These are phyloP conservation scores for Gastrophysa polygoni DNA, from an alignment of 2,888 invertebrate species.

Conservation along the genomic window DNA sequence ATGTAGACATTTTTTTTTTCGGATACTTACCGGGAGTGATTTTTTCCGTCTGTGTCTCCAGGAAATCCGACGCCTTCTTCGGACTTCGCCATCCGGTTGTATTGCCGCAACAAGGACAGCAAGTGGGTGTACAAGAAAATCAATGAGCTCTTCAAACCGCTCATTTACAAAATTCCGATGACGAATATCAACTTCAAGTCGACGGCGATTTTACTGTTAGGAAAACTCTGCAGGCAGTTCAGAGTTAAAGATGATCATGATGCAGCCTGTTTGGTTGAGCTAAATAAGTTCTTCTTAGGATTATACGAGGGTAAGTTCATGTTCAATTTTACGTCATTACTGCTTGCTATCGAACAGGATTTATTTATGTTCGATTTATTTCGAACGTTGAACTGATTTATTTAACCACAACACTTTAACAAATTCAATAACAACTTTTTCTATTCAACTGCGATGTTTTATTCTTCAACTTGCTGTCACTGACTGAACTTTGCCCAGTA, in stretches of 20 bases:
- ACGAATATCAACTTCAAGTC: slow-evolving; percentile 46
- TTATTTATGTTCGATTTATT: too few species aligned
- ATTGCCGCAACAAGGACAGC: slow-evolving; percentile 55
- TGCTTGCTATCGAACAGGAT: too few species aligned
- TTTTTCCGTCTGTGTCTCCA: too few species aligned
- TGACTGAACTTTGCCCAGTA: too few species aligned
- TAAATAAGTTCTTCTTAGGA: slow-evolving; percentile 39
- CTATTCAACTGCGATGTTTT: too few species aligned
- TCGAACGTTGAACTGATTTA: too few species aligned
- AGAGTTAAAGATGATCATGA: slow-evolving; percentile 33
- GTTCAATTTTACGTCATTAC: too few species aligned
- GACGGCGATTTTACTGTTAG: slow-evolving; percentile 44
- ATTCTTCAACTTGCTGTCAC: too few species aligned
- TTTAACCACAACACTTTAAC: too few species aligned
- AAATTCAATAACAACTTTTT: too few species aligned
- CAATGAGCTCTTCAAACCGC: slow-evolving; percentile 45
- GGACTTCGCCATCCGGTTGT: slow-evolving; percentile 50
- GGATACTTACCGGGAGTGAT: too few species aligned
- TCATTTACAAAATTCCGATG: slow-evolving; percentile 40
- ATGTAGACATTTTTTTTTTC: too few species aligned
- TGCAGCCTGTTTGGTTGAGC: slow-evolving; percentile 29
- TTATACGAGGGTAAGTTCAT: slow-evolving; percentile 44
- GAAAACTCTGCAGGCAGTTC: slow-evolving; percentile 43
- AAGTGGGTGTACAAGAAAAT: slow-evolving; percentile 56
- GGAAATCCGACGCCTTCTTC: slow-evolving; percentile 43